These are phyloP conservation scores for Otus scops DNA, from an alignment of 2,797 vertebrate species.

Conservation along the genomic window DNA sequence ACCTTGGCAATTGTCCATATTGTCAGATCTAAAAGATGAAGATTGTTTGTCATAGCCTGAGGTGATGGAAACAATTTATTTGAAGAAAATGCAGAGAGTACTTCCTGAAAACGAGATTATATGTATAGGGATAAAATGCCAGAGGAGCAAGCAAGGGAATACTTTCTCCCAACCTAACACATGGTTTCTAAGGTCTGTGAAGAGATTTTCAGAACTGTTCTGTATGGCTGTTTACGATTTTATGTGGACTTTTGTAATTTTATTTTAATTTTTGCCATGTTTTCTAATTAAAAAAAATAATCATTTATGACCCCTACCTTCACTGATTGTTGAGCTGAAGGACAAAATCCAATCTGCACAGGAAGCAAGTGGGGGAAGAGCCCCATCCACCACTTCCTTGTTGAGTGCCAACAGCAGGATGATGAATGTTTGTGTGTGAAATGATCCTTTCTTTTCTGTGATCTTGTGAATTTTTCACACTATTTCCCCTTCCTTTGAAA, in stretches of 20 bases:
- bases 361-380: background rate
- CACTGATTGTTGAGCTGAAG: background rate
- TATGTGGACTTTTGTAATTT: background rate
- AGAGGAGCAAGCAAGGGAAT: background rate
- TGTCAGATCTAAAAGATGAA: background rate
- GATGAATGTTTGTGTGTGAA: background rate
- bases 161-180: background rate
- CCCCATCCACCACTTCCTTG: background rate
- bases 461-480: background rate
- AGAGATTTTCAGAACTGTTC: background rate
- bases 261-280: background rate
- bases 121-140: background rate
- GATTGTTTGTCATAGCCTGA: background rate
- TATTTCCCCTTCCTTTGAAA: background rate
- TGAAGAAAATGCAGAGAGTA: background rate
- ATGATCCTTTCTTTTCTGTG: background rate
- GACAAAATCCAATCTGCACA: background rate
- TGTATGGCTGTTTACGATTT: background rate
- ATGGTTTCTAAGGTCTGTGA: background rate
- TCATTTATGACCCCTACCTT: background rate
- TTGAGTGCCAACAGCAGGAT: background rate
- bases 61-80: background rate
- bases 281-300: background rate
- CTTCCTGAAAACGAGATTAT: background rate
- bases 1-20: background rate